phyloP scores from a whole-genome alignment of 2,797 vertebrate species.

The Orientallactaga sibirica region DNA sequence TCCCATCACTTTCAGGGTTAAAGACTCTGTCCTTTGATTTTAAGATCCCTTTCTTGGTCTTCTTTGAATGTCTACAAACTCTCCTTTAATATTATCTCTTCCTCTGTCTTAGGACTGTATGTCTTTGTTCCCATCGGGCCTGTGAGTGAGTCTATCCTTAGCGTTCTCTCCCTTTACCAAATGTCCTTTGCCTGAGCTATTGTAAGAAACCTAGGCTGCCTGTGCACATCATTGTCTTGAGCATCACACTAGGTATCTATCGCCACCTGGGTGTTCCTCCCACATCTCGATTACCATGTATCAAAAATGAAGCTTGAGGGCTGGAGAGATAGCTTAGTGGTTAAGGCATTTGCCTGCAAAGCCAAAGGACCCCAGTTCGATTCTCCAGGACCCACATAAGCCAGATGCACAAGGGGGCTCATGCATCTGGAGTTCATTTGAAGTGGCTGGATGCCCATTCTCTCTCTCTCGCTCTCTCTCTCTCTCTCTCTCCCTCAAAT shows the following conservation, averaged over 20 bases:
- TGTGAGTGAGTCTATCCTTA: neutral
- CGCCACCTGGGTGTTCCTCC: neutral
- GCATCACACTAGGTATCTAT: neutral
- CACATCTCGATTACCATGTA: neutral
- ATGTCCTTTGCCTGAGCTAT: neutral
- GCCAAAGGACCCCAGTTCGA: no score
- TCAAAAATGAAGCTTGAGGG: neutral
- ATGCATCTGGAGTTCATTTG: no score
- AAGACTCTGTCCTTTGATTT: conserved; percentile 1
- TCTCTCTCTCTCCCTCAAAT: no score
- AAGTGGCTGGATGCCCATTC: no score
- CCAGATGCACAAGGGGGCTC: no score
- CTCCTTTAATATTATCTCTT: neutral
- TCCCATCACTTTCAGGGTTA: neutral
- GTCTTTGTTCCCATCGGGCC: no score
- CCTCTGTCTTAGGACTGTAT: neutral
- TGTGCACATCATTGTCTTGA: neutral
- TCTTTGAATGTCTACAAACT: neutral
- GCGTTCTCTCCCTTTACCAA: neutral
- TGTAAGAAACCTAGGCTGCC: neutral
- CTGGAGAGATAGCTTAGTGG: no score
- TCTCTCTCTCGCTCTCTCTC: no score
- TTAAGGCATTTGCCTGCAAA: no score
- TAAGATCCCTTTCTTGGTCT: neutral
- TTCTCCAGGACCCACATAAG: no score